Evolutionary conservation across 2,888 invertebrate genomes (phyloP).

Genomic region (Crioceris asparagi): DNA sequence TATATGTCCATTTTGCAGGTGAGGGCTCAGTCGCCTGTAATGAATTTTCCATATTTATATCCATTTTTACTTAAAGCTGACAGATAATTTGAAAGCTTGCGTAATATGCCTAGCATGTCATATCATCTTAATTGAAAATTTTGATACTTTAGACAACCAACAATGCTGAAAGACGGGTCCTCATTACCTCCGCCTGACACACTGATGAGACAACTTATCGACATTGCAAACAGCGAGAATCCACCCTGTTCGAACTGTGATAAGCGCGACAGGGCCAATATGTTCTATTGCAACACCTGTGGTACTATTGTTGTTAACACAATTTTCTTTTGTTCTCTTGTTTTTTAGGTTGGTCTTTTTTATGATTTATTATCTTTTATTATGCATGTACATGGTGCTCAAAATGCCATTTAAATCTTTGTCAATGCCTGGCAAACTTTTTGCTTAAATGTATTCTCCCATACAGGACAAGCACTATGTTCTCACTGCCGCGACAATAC

Average conservation of each 20-base stretch:
- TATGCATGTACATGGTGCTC: too few species aligned
- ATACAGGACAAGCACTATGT: conserved; percentile 59
- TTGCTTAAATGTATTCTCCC: too few species aligned
- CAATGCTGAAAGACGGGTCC: conserved; percentile 50
- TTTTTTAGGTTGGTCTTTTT: too few species aligned
- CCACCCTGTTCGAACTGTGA: conserved; percentile 71
- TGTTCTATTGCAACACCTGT: conserved; percentile 73
- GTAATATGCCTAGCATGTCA: neutral
- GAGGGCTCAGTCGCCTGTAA: conserved; percentile 25
- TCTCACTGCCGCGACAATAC: conserved; percentile 59
- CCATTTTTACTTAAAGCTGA: neutral
- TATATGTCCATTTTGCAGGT: conserved; percentile 59
- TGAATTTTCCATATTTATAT: too few species aligned
- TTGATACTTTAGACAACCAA: conserved; percentile 42
- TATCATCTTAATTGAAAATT: neutral
- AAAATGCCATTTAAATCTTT: too few species aligned
- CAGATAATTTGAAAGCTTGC: neutral
- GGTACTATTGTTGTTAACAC: too few species aligned
- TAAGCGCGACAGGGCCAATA: conserved; percentile 54
- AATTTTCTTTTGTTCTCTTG: too few species aligned
- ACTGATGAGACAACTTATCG: conserved; percentile 58
- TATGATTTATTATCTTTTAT: too few species aligned
- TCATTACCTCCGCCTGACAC: conserved; percentile 52
- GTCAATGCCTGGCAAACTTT: too few species aligned
- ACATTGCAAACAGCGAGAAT: conserved; percentile 57